A percentile compares a stretch with the other conserved stretches of the same genome.
Evolutionary conservation across 53 echinoderm and acorn worm species (phyloP).

Genomic region (Antedon mediterranea): DNA sequence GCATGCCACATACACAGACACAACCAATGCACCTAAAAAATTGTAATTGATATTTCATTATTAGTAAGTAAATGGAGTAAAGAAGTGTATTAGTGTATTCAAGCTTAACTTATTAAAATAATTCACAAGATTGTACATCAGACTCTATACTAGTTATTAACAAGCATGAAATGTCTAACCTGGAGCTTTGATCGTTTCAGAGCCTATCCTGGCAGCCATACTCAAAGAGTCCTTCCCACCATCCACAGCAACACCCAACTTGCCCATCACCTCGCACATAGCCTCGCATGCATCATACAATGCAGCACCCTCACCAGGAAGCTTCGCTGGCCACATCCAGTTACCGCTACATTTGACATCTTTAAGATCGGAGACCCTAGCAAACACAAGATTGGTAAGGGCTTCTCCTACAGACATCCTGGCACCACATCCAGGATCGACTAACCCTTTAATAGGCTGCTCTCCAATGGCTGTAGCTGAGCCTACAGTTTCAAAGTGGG

Average conservation of each 20-base stretch:
- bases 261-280: conserved; percentile 83
- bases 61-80: too few species aligned
- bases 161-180: too few species aligned
- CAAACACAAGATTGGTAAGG: conserved; percentile 89
- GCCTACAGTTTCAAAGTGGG: conserved; percentile 82
- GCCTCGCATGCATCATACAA: conserved; percentile 79
- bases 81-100: too few species aligned
- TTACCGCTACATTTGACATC: conserved; percentile 97
- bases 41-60: too few species aligned
- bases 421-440: conserved; percentile 66
- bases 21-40: conserved; percentile 61
- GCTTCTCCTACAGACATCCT: conserved; percentile 93
- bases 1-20: conserved; percentile 81
- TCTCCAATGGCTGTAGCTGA: conserved; percentile 91
- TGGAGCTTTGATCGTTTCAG: conserved; percentile 84
- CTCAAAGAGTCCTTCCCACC: conserved; percentile 94
- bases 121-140: too few species aligned
- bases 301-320: conserved; percentile 86
- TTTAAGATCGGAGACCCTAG: conserved; percentile 63
- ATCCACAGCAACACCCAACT: conserved; percentile 76
- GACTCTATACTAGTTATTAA: too few species aligned
- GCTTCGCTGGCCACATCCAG: conserved; percentile 99
- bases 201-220: conserved; percentile 86
- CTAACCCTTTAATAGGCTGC: conserved; percentile 86
- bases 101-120: too few species aligned